Base-by-base conservation (phyloP, 1,140 invertebrate genomes). In the Leguminivora glycinivorella region DNA sequence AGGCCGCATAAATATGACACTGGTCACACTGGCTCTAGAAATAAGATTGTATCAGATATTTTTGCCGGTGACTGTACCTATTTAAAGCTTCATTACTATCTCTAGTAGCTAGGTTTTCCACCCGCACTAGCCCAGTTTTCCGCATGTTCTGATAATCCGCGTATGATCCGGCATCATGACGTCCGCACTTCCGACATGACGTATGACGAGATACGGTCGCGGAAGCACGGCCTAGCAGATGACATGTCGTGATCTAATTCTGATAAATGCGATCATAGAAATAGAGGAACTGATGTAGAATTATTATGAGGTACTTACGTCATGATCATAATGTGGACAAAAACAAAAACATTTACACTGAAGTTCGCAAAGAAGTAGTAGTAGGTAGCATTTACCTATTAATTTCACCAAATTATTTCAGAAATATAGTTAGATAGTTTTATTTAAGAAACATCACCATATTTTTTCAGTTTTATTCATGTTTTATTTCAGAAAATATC, bases 241-340 rank as follows among this genome's bases (percentile, higher is more conserved):
- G 58, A 63, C 58, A 63, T 63, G 26, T 63, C 58, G 6, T 63
- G 58, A 63, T 63, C 58, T 63, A 63, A 29, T 29, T 63, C 58
- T 63, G 58, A 63, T 63, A 63, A 63, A 60, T 60, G 19, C 40
- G 40, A 52, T 52, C 2, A 22, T 17, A 22, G 6, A 52, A 52
- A 52, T 17, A n/a, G 43, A 52, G 47, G 19, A 52, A 22, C 5
- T 52, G 1, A 9, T 52, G 22, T 52, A 52, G 3, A 52, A 52
- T 52, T 52, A 52, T 52, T 52, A 52, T 52, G 19, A 52, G 22
- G 19, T 17, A 22, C 17, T 17, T 52, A 17, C 19, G 12, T 12
- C n/a, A n/a, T 12, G 40, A n/a, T 17, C n/a, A 43, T 43, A 43
- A 43, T 43, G 2, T 4, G n/a, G n/a, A 22, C 47, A 52, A 52